Conservation (phyloP, 2,888 invertebrate genomes). For the Parnassius glacialis region DNA sequence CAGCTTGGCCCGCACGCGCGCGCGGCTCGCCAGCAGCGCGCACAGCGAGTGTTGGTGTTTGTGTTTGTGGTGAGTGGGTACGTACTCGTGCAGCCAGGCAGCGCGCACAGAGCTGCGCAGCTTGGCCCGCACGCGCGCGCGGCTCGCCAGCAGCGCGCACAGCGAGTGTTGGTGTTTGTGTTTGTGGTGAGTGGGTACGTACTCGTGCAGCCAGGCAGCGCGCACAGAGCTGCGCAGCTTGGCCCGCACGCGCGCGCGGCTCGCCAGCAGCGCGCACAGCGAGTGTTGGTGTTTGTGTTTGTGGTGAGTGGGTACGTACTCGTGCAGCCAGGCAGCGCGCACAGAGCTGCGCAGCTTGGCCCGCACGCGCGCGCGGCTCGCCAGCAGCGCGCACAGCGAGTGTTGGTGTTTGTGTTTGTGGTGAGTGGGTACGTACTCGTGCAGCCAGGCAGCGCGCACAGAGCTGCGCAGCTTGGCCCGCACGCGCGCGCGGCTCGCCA, state of each 20-base stretch:
- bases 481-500: no score
- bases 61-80: not conserved
- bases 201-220: not conserved
- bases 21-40: no score
- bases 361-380: conserved; percentile 1
- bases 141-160: not conserved
- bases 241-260: conserved; percentile 5
- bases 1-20: no score
- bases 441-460: no score
- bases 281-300: no score
- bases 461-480: no score
- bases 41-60: no score
- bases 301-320: conserved; percentile 3
- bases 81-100: conserved; percentile 3
- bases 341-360: conserved; percentile 3
- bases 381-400: conserved; percentile 12
- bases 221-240: conserved; percentile 5
- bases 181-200: not conserved
- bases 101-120: conserved; percentile 3
- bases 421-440: no score
- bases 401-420: no score
- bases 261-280: no score
- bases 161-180: no score
- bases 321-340: not conserved
- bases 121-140: conserved; percentile 3